Conservation (phyloP, 2,113 vertebrate species). For the Eretmochelys imbricata region DNA sequence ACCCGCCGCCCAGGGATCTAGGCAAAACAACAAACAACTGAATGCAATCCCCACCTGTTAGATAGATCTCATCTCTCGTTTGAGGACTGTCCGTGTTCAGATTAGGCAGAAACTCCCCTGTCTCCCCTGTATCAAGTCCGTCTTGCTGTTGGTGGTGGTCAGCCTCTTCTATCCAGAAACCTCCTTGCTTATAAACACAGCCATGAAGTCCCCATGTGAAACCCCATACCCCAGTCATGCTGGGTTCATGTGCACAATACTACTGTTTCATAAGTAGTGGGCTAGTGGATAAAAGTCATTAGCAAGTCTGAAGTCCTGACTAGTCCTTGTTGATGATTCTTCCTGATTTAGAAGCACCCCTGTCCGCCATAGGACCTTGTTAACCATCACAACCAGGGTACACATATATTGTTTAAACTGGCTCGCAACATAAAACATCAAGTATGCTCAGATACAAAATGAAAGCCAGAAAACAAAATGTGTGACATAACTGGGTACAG, state of each 20-base stretch:
- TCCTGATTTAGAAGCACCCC: neutral
- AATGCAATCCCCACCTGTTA: accelerated
- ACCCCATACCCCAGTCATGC: neutral
- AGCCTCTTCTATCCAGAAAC: neutral
- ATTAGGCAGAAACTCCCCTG: neutral
- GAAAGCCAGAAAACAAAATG: neutral
- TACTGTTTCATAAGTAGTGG: neutral
- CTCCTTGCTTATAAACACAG: neutral
- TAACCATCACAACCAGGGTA: neutral
- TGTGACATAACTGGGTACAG: too few relatives aligned
- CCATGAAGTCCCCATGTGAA: neutral
- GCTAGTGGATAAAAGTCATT: neutral
- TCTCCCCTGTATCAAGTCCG: accelerated
- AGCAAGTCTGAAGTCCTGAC: neutral
- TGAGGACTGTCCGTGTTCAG: neutral
- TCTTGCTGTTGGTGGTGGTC: neutral
- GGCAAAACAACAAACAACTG: too few relatives aligned
- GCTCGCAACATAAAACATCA: neutral
- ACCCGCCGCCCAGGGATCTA: neutral
- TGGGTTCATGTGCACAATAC: neutral
- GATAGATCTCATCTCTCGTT: neutral
- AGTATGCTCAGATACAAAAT: neutral
- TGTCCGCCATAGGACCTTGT: neutral
- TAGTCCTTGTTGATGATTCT: neutral
- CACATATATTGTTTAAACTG: neutral